phyloP scores from a whole-genome alignment of 30 jellyfish, hydroid and myxozoan species.

The Turritopsis dohrnii region DNA sequence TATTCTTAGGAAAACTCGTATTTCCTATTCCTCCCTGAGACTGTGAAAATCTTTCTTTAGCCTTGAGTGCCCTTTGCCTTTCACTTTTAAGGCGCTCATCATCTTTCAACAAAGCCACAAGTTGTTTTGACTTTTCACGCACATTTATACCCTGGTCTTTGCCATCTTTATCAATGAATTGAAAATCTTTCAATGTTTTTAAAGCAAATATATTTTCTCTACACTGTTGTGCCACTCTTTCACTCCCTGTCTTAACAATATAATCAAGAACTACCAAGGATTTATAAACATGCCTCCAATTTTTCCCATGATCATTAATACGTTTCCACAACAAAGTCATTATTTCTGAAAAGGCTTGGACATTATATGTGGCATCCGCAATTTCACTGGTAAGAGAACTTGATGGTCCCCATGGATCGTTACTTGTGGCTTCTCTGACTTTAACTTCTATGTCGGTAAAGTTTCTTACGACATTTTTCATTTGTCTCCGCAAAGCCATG shows the following conservation, averaged over 20 bases:
- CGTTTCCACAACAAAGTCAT: constrained; percentile 96
- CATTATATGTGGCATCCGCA: constrained; percentile 98
- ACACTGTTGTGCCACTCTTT: constrained; percentile 96
- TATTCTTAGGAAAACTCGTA: constrained; percentile 70
- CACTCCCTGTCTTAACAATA: constrained; percentile 94
- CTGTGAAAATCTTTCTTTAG: constrained; percentile 95
- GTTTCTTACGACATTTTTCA: constrained; percentile 92
- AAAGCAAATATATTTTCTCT: constrained; percentile 95
- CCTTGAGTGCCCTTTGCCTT: constrained; percentile 92
- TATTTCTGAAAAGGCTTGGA: constrained; percentile 77
- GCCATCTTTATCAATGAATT: constrained; percentile 95
- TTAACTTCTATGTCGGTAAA: constrained; percentile 90
- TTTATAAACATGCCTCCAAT: constrained; percentile 99
- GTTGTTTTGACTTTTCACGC: constrained; percentile 85
- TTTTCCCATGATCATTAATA: constrained; percentile 92
- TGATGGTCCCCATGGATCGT: constrained; percentile 99
- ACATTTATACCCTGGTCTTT: constrained; percentile 96
- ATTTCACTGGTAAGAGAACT: constrained; percentile 86
- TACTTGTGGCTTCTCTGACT: constrained; percentile 96
- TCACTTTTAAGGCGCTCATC: constrained; percentile 88
- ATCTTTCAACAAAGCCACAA: constrained; percentile 80
- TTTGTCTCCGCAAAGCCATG: constrained; percentile 94
- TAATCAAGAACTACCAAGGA: constrained; percentile 93
- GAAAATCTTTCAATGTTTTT: constrained; percentile 87
- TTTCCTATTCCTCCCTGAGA: constrained; percentile 99